Evolutionary conservation across 2,888 invertebrate genomes (phyloP), one percentile per base, ranked within the genome.

Genomic region (Notocelia uddmanniana): DNA sequence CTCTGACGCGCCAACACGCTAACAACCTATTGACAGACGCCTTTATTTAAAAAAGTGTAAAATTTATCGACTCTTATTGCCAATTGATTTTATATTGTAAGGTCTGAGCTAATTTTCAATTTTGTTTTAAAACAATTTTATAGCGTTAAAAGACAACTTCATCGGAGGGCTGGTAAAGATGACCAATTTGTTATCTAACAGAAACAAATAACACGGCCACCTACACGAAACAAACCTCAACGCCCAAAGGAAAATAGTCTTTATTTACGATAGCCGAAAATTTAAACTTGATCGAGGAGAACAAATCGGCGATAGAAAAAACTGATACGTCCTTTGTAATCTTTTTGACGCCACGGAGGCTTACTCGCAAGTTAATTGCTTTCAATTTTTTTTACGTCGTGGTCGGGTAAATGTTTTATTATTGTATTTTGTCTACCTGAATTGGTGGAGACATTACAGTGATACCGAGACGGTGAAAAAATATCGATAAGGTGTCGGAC

Each of bases 311-410:
- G 23, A 70, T 74, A 85, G 84, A 89, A 89, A 91, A 91, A 89
- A 86, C 88, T 89, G 90, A 90, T 92, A 92, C 91, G 87, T 90
- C 89, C 87, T 87, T 90, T 91, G 91, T 92, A 91, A 93, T 92
- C 91, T 88, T 83, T 80, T 89, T 92, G 93, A 93, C 93, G 93
- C 93, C 93, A 92, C 80, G 77, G 86, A 86, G 88, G 88, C 87
- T 91, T 85, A 91, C 84, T 85, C 82, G 72, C 78, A 81, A 89
- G 87, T 91, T 93, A 93, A 93, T 93, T 93, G 92, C 90, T 91
- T 91, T 83, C 85, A 85, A 89, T 88, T 74, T 80, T 83, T 90
- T 89, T 85, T 84, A 80, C 77, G 76, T 78, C 79, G 79, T 79
- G 73, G 76, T 76, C 79, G 77, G 85, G 81, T 86, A 89, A 91